These are phyloP conservation scores for Caenorhabditis parvicauda DNA, from an alignment of 2,888 invertebrate species.

Conservation along the genomic window DNA sequence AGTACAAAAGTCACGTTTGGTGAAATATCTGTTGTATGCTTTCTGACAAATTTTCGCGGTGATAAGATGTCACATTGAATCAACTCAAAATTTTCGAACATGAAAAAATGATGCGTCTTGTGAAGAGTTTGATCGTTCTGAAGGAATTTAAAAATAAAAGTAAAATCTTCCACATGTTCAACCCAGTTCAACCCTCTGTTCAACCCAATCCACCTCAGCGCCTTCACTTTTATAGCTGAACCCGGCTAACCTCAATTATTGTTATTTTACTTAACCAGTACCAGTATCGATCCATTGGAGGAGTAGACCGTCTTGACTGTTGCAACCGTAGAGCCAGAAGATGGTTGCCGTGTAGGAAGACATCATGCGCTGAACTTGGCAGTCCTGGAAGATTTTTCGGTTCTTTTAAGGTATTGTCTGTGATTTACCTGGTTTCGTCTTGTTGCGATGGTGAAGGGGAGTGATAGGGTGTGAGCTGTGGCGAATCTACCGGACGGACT, in stretches of 20 bases:
- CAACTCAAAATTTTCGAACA: too few relatives aligned
- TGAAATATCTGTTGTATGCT: too few relatives aligned
- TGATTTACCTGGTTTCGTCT: slow-evolving; percentile 56
- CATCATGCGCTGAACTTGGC: slow-evolving; percentile 63
- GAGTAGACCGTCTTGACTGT: slow-evolving; percentile 53
- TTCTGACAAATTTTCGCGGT: too few relatives aligned
- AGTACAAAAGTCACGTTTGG: too few relatives aligned
- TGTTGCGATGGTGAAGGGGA: slow-evolving; percentile 60
- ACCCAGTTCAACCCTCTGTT: slow-evolving; percentile 2
- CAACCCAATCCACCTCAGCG: neutral
- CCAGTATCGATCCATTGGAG: slow-evolving; percentile 46
- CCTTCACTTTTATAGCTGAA: too few relatives aligned
- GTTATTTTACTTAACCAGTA: neutral
- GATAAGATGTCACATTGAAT: too few relatives aligned
- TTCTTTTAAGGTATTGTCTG: too few relatives aligned
- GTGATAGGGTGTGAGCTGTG: slow-evolving; percentile 58
- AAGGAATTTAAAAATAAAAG: too few relatives aligned
- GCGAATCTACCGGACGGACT: slow-evolving; percentile 53
- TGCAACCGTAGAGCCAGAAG: slow-evolving; percentile 59
- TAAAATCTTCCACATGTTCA: too few relatives aligned
- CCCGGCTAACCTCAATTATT: neutral
- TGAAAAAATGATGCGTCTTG: too few relatives aligned
- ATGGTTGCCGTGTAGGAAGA: slow-evolving; percentile 61
- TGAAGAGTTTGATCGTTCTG: too few relatives aligned
- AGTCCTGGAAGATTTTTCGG: too few relatives aligned